These are phyloP conservation scores for Parochlus steinenii DNA, from an alignment of 2,888 invertebrate species.

Conservation along the genomic window DNA sequence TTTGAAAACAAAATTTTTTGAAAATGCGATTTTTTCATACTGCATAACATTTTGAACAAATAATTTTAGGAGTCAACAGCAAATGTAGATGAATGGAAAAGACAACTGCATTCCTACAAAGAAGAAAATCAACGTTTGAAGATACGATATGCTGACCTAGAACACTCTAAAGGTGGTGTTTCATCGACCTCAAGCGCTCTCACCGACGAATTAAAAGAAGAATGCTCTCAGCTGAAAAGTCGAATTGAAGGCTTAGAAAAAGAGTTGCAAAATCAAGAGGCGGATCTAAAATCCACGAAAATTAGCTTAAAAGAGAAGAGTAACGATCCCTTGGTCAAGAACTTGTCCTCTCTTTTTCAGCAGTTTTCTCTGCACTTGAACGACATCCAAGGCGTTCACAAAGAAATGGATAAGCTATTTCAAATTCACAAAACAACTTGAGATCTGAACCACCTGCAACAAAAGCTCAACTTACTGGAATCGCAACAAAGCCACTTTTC, in stretches of 20 bases:
- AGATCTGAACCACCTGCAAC: slow-evolving; percentile 10
- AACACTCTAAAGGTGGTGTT: slow-evolving; percentile 42
- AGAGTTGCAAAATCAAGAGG: slow-evolving; percentile 67
- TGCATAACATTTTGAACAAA: slow-evolving; percentile 4
- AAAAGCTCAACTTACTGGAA: slow-evolving; percentile 10
- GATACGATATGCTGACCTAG: slow-evolving; percentile 51
- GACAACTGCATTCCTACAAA: slow-evolving; percentile 82
- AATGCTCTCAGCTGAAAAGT: slow-evolving; percentile 52
- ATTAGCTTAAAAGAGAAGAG: slow-evolving; percentile 27
- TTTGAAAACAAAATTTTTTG: slow-evolving; percentile 29
- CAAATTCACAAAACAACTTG: slow-evolving; percentile 18
- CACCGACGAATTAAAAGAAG: slow-evolving; percentile 54
- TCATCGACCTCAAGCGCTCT: slow-evolving; percentile 11
- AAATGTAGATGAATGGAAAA: slow-evolving; percentile 97
- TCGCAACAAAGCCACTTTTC: slow-evolving; percentile 10
- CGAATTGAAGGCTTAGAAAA: slow-evolving; percentile 69
- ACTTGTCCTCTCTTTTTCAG: slow-evolving; percentile 55
- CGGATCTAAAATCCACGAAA: slow-evolving; percentile 50
- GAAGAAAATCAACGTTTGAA: slow-evolving; percentile 79
- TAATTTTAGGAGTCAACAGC: slow-evolving; percentile 59
- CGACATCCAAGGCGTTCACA: slow-evolving; percentile 28
- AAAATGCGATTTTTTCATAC: neutral
- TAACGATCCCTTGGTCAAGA: slow-evolving; percentile 65
- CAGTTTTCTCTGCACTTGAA: slow-evolving; percentile 27
- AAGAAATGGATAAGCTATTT: slow-evolving; percentile 30